Base-by-base conservation (phyloP, 1,140 invertebrate genomes). In the Drosophila watanabei region DNA sequence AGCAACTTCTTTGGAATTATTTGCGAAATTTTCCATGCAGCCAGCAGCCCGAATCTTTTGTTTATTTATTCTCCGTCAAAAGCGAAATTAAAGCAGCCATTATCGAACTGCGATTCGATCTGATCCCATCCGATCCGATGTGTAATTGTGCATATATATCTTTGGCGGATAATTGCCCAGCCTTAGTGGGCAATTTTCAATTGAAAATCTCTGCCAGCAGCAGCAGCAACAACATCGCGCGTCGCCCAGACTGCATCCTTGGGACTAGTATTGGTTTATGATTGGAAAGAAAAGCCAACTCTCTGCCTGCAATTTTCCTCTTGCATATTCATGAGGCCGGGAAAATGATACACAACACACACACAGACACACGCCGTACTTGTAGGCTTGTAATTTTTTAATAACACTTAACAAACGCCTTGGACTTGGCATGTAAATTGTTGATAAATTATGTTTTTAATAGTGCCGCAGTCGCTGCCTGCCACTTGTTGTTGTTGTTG, bases 361-460 rank as follows among this genome's bases (percentile, higher is more conserved):
- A 60, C 9, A 80, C 20, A 58, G 37, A 39, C 14, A 32, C 13
- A 24, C 54, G 52, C 5, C 32, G 51, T 35, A 18, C 18, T 54
- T 24, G 24, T 57, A 61, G 58, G 61, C 72, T 82, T 76, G 76
- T 76, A 87, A 82, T 82, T 83, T 88, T 83, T 83, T 88, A 80
- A 87, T 83, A 83, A 87, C 84, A 80, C 84, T 83, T 80, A 83
- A 83, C 76, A 88, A 83, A 88, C 80, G 80, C 83, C 83, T 88
- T 88, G 84, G 84, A 88, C 83, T 87, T 89, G 85, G 57, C 73
- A 81, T 89, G 80, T 75, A 89, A 89, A 88, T 88, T 88, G 80
- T 89, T 89, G 60, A 87, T 83, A 83, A 87, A 87, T 88, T 87
- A 83, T 87, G 80, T 80, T 76, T 72, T 61, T 82, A 75, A 82